Percentiles rank a stretch among this genome's conserved stretches.
Conservation (phyloP, 2,113 vertebrate species). For the Holacanthus passer region DNA sequence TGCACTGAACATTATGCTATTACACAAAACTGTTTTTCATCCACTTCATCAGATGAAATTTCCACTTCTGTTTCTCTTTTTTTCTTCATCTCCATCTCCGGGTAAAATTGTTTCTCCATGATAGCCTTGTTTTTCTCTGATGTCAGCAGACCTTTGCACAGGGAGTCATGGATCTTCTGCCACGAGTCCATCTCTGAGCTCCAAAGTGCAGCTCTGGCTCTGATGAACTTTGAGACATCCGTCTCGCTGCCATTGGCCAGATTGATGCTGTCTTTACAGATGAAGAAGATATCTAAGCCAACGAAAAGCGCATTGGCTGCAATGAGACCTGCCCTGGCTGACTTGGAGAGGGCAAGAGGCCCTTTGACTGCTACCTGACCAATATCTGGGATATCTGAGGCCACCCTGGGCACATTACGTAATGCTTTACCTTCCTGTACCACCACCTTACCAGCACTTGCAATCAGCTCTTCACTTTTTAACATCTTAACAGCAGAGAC, state of each 20-base stretch:
- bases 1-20: neutral
- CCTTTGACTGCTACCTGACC: conserved; percentile 58
- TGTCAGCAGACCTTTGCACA: conserved; percentile 1
- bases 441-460: conserved; percentile 15
- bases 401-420: conserved; percentile 30
- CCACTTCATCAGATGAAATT: neutral
- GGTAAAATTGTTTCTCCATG: conserved; percentile 48
- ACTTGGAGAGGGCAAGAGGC: conserved; percentile 14
- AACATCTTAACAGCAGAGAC: conserved; percentile 6
- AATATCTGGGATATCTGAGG: conserved; percentile 57
- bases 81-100: neutral
- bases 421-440: conserved; percentile 31
- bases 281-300: conserved; percentile 68
- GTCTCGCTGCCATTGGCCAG: conserved; percentile 58
- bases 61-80: neutral
- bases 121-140: conserved; percentile 12
- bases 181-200: conserved; percentile 56
- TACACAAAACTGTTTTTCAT: neutral
- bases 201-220: conserved; percentile 64
- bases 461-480: conserved; percentile 7
- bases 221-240: conserved; percentile 48
- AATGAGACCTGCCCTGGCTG: conserved; percentile 19
- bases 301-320: conserved; percentile 57
- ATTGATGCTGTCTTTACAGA: conserved; percentile 64
- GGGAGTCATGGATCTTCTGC: conserved; percentile 34